Evolutionary conservation across 1,140 invertebrate species (phyloP).

Genomic region (Aphelenchoides besseyi): DNA sequence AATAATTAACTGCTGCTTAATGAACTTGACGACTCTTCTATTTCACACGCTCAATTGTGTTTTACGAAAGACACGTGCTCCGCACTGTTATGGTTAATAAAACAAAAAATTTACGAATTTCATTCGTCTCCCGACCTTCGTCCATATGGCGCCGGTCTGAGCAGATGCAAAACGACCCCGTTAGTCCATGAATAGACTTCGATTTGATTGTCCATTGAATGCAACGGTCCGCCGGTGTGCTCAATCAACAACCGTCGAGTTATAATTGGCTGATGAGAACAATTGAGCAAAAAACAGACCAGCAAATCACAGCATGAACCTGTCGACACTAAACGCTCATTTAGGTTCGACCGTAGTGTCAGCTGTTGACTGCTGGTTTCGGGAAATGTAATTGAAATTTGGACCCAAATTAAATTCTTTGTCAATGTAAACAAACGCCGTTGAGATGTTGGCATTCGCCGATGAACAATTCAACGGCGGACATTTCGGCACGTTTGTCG

Average conservation of each 20-base stretch:
- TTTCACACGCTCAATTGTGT: not conserved
- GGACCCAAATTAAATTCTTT: not conserved
- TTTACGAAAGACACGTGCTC: not conserved
- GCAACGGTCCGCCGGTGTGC: not conserved
- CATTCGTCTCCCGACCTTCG: no score
- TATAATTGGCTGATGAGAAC: not conserved
- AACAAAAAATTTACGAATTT: not conserved
- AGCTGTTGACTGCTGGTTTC: not conserved
- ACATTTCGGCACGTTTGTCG: not conserved
- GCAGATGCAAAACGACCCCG: not conserved
- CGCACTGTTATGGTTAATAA: not conserved
- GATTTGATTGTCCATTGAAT: no score
- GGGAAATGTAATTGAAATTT: not conserved
- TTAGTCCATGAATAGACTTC: not conserved
- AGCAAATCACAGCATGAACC: not conserved
- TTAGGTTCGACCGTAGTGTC: not conserved
- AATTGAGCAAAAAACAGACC: not conserved
- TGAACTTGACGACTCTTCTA: slow-evolving; percentile 2
- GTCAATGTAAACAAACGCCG: not conserved
- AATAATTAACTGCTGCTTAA: not conserved
- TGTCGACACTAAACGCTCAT: not conserved
- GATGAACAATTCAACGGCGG: not conserved
- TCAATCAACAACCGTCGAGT: not conserved
- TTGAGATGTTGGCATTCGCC: not conserved
- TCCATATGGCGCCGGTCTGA: not conserved